Conservation (phyloP, 1,140 invertebrate species). For the Zelostemma sp. region DNA sequence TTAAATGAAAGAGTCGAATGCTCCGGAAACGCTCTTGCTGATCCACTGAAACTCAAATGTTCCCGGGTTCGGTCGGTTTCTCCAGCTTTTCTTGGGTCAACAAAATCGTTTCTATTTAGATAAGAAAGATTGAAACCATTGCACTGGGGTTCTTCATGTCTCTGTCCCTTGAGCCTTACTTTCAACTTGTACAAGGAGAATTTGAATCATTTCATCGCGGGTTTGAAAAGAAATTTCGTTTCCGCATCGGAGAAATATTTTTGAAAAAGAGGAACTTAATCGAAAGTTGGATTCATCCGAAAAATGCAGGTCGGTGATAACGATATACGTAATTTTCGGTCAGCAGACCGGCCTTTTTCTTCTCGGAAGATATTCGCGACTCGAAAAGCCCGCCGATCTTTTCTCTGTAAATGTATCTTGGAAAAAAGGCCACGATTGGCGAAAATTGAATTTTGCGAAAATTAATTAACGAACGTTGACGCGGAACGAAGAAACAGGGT, state of each 20-base stretch:
- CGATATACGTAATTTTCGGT: slow-evolving; percentile 62
- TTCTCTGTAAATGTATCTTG: slow-evolving; percentile 21
- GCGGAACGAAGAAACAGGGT: too few relatives aligned
- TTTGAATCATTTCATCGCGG: neutral
- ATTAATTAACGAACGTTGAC: too few relatives aligned
- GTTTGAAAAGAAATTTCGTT: neutral
- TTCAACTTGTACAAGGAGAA: neutral
- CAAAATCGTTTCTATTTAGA: slow-evolving; percentile 23
- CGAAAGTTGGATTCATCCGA: slow-evolving; percentile 1
- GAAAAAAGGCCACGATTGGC: too few relatives aligned
- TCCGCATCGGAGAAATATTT: slow-evolving; percentile 6
- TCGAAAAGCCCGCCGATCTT: slow-evolving; percentile 46
- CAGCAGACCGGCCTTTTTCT: slow-evolving; percentile 65
- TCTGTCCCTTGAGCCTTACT: slow-evolving; percentile 1
- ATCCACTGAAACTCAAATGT: slow-evolving; percentile 23
- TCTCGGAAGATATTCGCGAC: slow-evolving; percentile 60
- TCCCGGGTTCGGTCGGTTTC: too few relatives aligned
- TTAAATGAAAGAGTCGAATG: slow-evolving; percentile 26
- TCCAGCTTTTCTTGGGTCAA: slow-evolving; percentile 24
- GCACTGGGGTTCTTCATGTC: slow-evolving; percentile 25
- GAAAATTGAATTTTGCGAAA: too few relatives aligned
- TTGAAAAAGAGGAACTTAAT: slow-evolving; percentile 10
- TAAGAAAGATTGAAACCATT: slow-evolving; percentile 27
- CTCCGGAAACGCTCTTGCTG: slow-evolving; percentile 22
- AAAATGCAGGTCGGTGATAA: slow-evolving; percentile 30